phyloP scores from a whole-genome alignment of 2,888 invertebrate genomes.

The Cybosia mesomella region DNA sequence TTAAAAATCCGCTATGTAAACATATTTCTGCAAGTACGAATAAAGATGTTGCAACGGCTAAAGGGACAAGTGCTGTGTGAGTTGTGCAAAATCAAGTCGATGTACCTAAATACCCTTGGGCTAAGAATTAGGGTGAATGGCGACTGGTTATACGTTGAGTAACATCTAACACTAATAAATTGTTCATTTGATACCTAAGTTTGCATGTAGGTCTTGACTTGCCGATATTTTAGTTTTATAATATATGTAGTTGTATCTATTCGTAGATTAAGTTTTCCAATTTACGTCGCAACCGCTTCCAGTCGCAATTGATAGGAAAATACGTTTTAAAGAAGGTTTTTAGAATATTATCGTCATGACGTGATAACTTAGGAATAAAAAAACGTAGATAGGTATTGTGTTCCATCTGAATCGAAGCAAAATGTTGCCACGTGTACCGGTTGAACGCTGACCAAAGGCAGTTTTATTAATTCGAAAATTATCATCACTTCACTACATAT shows the following conservation, averaged over 20 bases:
- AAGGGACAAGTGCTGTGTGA: constrained; percentile 52
- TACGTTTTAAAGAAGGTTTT: not conserved
- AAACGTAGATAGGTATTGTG: not conserved
- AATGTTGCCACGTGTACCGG: too few relatives aligned
- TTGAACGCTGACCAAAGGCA: too few relatives aligned
- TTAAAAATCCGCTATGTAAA: not conserved
- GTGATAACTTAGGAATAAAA: too few relatives aligned
- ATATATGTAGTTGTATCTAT: not conserved
- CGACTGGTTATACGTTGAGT: constrained; percentile 51
- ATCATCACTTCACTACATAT: too few relatives aligned
- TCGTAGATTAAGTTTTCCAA: not conserved
- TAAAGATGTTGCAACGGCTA: constrained; percentile 57
- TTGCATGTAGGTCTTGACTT: constrained; percentile 23
- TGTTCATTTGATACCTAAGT: constrained; percentile 44
- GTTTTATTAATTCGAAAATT: too few relatives aligned
- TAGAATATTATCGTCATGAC: too few relatives aligned
- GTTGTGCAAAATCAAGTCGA: constrained; percentile 59
- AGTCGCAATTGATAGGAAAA: not conserved
- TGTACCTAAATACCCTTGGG: constrained; percentile 61
- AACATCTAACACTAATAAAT: constrained; percentile 42
- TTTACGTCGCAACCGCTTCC: not conserved
- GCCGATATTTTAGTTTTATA: constrained; percentile 22
- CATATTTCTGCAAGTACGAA: constrained; percentile 44
- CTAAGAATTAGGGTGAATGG: constrained; percentile 65
- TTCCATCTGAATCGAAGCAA: too few relatives aligned